Percentiles rank a stretch among this genome's conserved stretches.
These are phyloP conservation scores for Stegodyphus mimosarum DNA, from an alignment of 1,140 invertebrate genomes.

Conservation along the genomic window DNA sequence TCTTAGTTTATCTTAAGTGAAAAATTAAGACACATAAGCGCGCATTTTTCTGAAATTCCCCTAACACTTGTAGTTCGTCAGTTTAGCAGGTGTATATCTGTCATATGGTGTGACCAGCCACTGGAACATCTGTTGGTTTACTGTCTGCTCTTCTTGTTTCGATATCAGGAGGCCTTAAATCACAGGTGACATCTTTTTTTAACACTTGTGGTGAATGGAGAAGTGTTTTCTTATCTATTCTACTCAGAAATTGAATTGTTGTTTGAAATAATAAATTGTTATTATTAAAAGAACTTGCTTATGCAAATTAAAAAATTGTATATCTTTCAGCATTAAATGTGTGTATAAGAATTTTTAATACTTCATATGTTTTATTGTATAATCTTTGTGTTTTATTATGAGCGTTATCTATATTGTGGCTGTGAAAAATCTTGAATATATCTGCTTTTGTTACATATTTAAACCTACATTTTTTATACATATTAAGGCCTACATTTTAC, in stretches of 20 bases:
- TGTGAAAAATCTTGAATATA: too few relatives aligned
- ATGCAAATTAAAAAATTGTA: too few relatives aligned
- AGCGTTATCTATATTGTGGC: too few relatives aligned
- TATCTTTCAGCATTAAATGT: too few relatives aligned
- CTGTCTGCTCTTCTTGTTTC: constrained; percentile 47
- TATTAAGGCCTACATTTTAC: too few relatives aligned
- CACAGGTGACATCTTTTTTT: constrained; percentile 52
- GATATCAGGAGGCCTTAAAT: constrained; percentile 49
- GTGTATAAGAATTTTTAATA: too few relatives aligned
- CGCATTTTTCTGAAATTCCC: constrained; percentile 20
- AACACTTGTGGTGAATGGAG: constrained; percentile 47
- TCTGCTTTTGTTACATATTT: too few relatives aligned
- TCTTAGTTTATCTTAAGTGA: constrained; percentile 19
- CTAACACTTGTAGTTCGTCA: constrained; percentile 55
- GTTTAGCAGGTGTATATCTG: constrained; percentile 56
- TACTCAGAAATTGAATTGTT: neutral
- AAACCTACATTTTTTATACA: too few relatives aligned
- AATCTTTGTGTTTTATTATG: too few relatives aligned
- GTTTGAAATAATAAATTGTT: neutral
- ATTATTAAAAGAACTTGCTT: neutral
- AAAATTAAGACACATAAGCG: constrained; percentile 24
- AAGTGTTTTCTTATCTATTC: constrained; percentile 2
- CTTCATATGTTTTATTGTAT: too few relatives aligned
- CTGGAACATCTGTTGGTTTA: constrained; percentile 49
- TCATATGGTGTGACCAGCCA: constrained; percentile 36